These are phyloP conservation scores for Gymnoscelis rufifasciata DNA, from an alignment of 2,888 invertebrate species.

Conservation along the genomic window DNA sequence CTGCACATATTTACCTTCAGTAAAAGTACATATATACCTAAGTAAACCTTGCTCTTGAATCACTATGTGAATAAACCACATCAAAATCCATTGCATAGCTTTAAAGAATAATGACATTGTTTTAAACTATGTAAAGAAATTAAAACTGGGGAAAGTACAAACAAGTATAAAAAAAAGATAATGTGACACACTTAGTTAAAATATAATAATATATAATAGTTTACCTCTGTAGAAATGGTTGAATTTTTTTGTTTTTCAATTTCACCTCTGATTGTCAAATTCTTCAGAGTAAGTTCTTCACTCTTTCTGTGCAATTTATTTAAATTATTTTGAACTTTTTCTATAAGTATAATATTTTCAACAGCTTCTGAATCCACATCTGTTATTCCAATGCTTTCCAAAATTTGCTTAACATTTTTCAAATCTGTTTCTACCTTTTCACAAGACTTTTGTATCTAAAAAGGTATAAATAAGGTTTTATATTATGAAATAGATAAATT, in stretches of 20 bases:
- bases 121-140: too few species aligned
- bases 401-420: constrained; percentile 57
- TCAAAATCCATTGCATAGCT: too few species aligned
- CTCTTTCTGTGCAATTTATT: constrained; percentile 52
- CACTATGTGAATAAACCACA: too few species aligned
- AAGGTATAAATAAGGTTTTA: constrained; percentile 13
- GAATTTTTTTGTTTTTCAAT: constrained; percentile 55
- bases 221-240: constrained; percentile 48
- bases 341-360: constrained; percentile 46
- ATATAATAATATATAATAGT: not conserved
- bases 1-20: too few species aligned
- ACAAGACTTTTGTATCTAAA: constrained; percentile 59
- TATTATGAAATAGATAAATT: too few species aligned
- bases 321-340: constrained; percentile 59
- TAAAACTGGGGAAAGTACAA: too few species aligned
- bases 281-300: constrained; percentile 64
- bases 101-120: too few species aligned
- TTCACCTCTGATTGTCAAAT: constrained; percentile 58
- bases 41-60: too few species aligned
- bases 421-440: constrained; percentile 72
- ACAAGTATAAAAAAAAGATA: too few species aligned
- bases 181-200: too few species aligned
- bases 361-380: constrained; percentile 45
- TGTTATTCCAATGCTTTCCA: constrained; percentile 55
- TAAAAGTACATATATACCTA: too few species aligned